phyloP scores from a whole-genome alignment of 2,113 vertebrate species.

The Phainopepla nitens region DNA sequence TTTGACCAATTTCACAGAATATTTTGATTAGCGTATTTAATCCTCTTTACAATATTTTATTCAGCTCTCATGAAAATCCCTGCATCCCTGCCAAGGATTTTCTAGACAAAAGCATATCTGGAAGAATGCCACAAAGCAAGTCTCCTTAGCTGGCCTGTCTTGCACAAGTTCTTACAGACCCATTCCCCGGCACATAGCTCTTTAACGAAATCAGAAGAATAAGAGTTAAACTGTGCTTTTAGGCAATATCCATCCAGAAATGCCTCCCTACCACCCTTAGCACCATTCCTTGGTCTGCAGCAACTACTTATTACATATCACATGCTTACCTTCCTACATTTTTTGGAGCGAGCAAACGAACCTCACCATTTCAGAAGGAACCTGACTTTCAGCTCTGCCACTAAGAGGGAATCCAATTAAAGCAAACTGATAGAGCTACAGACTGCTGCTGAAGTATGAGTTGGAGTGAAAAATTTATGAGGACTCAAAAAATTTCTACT shows the following conservation, averaged over 20 bases:
- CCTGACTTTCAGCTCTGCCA: not conserved
- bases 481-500: constrained; percentile 31
- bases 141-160: not conserved
- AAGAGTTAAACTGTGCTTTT: not conserved
- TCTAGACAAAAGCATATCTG: constrained; percentile 15
- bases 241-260: not conserved
- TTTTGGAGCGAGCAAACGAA: not conserved
- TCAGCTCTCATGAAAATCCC: constrained; percentile 16
- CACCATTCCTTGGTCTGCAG: not conserved
- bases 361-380: not conserved
- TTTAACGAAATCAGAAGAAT: not conserved
- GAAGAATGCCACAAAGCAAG: not conserved
- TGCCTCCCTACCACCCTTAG: not conserved
- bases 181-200: not conserved
- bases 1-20: constrained; percentile 23
- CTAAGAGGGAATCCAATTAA: not conserved
- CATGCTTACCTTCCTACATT: fast-evolving
- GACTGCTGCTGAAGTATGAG: not conserved
- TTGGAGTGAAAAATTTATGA: constrained; percentile 12
- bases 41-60: constrained; percentile 14
- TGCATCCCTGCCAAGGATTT: not conserved
- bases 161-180: not conserved
- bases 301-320: not conserved
- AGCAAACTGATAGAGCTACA: not conserved
- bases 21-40: constrained; percentile 40